Evolutionary conservation across 2,797 vertebrate species (phyloP), one percentile per base, ranked within the genome.

Genomic region (Taenioides sp.): DNA sequence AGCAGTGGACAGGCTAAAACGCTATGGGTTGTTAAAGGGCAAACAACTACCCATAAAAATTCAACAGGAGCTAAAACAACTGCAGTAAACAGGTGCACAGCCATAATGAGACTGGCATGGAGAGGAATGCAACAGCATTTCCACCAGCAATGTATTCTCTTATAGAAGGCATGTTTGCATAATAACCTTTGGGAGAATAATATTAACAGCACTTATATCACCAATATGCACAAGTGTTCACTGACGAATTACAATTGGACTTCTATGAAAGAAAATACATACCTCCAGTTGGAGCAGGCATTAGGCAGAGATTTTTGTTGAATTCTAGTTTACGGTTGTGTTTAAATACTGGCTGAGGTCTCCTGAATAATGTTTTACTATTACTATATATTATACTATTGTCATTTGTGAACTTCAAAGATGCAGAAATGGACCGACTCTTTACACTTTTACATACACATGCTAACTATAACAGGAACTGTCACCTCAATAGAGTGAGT

Each of bases 101-200:
- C 68, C 47, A 2, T 60, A 57, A 70, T 75, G 66, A 18, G 18
- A 27, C 72, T 65, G 25, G 69, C 66, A 60, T 70, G 31, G 54
- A 82, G 78, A 74, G 80, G 47, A 59, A 80, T 81, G 79, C 40
- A 69, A 17, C 18, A 16, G 3, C 14, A 80, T 64, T 72, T 74
- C 65, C 73, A 72, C 50, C 55, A 71, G 28, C n/a, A 74, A 28
- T 31, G 63, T 27, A 27, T 37, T 73, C 27, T 75, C 16, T 23
- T 67, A 31, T 20, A 64, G 9, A 37, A 37, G 64, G 68, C 43
- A 16, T 47, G 74, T 71, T 57, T 57, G 4, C 2, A 27, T 27
- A 22, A n/a, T 54, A 54, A 54, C 52, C 20, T 54, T 54, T 54
- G 20, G 52, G 5, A 22, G 7, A 54, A 54, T 54, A 54, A 9